Conservation (phyloP, 92 coral and sea anemone genomes). For the Phenganax marumi region DNA sequence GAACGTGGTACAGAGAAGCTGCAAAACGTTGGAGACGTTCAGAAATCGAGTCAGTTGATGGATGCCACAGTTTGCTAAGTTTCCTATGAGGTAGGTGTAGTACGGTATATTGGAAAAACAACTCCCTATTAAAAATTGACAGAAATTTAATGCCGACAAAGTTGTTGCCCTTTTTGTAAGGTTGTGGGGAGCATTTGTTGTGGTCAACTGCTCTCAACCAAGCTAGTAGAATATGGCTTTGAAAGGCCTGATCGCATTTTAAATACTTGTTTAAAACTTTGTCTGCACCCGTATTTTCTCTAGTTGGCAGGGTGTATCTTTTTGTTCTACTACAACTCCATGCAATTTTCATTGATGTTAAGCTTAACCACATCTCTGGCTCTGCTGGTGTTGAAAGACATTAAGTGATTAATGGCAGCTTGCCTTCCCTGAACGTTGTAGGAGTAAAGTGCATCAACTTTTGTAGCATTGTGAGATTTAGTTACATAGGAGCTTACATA, state of each 20-base stretch:
- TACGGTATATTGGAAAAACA: background rate
- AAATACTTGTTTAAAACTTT: background rate
- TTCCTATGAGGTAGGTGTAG: background rate
- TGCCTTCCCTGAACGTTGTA: conserved; percentile 16
- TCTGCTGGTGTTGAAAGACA: background rate
- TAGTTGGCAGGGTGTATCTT: background rate
- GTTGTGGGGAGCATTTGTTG: background rate
- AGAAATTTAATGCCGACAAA: background rate
- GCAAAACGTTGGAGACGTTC: background rate
- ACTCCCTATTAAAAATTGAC: background rate
- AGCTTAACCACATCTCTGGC: conserved; percentile 6
- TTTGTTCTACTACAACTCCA: conserved; percentile 25
- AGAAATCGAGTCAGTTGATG: background rate
- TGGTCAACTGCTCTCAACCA: background rate
- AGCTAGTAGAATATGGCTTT: background rate
- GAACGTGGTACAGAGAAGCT: background rate
- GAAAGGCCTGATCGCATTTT: background rate
- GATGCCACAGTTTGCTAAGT: background rate
- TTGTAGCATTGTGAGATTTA: background rate
- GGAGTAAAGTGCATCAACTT: background rate
- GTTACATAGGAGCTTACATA: conserved; percentile 20
- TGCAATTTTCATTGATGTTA: background rate
- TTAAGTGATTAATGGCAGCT: conserved; percentile 7
- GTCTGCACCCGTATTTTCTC: background rate
- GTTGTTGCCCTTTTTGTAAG: background rate